Evolutionary conservation across 2,113 vertebrate species (phyloP).

Genomic region (Gracilinanus agilis): DNA sequence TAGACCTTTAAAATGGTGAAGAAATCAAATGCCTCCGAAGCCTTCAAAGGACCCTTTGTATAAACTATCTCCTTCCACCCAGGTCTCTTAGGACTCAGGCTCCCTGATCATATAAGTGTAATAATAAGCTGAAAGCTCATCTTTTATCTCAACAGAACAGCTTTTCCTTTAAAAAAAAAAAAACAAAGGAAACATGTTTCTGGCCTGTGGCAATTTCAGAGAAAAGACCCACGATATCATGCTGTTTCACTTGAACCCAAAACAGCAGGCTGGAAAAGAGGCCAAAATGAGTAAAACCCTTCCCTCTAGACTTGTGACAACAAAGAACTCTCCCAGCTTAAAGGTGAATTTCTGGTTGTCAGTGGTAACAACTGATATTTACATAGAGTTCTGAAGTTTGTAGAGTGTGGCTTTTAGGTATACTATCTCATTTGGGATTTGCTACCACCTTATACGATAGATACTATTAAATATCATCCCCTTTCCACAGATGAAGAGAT

Average conservation of each 20-base stretch:
- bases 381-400: not conserved
- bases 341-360: not conserved
- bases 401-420: not conserved
- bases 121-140: conserved; percentile 13
- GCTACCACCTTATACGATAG: not conserved
- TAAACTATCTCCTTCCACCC: conserved; percentile 6
- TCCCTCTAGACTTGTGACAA: not conserved
- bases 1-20: not conserved
- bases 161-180: not conserved
- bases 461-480: not conserved
- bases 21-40: conserved; percentile 33
- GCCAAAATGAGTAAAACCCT: conserved; percentile 20
- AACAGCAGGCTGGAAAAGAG: conserved; percentile 14
- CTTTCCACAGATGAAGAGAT: not conserved
- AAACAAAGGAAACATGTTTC: not conserved
- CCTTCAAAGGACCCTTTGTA: conserved; percentile 19
- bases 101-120: not conserved
- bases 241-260: not conserved
- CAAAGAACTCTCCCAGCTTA: not conserved
- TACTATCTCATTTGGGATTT: not conserved
- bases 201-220: not conserved
- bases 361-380: not conserved
- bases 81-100: not conserved
- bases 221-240: not conserved
- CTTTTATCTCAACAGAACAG: not conserved